Evolutionary conservation across 2,113 vertebrate genomes (phyloP), one percentile per base, ranked within the genome.

Genomic region (Calyptommatus sinebrachiatus): DNA sequence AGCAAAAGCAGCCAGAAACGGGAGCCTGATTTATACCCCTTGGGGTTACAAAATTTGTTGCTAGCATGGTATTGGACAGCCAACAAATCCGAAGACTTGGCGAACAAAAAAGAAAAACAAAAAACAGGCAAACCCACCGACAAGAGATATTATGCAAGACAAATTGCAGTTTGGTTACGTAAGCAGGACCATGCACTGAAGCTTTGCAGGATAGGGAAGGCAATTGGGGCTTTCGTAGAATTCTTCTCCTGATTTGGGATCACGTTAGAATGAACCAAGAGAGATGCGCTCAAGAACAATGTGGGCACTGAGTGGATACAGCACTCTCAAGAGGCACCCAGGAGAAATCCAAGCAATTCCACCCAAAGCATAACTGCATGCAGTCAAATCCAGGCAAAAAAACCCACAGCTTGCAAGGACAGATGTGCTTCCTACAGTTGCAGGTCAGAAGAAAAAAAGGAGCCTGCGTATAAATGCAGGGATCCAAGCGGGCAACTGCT

Each of bases 151-250:
- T 14, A 4, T 10, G 68, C 50, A 75, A 26, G 45, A 6, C 26
- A 41, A 57, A 45, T 70, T 85, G 71, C 41, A 62, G 28, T 46
- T 69, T n/a, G 16, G 65, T 62, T 62, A 73, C 48, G 9, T 20
- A 31, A 77, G 73, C 73, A 8, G 79, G 78, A 82, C 45, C 88
- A 76, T 28, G 83, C 87, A 86, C 7, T 0, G 18, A 31, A 87
- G 83, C 60, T 45, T 81, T 50, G n/a, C 4, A 2, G 81, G 73
- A 20, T 68, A 28, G 1, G 1, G 70, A 60, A 29, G 12, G 63
- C 46, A n/a, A 24, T 12, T 7, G 26, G 35, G 62, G 57, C 2
- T 10, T 12, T 7, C 14, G 60, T 10, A 10, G 48, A 1, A 8
- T 20, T 2, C 14, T 48, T 6, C 0, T 16, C 45, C 35, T 35